Evolutionary conservation across 2,113 vertebrate species (phyloP), one percentile per base, ranked within the genome.

Genomic region (Brienomyrus longianalis): DNA sequence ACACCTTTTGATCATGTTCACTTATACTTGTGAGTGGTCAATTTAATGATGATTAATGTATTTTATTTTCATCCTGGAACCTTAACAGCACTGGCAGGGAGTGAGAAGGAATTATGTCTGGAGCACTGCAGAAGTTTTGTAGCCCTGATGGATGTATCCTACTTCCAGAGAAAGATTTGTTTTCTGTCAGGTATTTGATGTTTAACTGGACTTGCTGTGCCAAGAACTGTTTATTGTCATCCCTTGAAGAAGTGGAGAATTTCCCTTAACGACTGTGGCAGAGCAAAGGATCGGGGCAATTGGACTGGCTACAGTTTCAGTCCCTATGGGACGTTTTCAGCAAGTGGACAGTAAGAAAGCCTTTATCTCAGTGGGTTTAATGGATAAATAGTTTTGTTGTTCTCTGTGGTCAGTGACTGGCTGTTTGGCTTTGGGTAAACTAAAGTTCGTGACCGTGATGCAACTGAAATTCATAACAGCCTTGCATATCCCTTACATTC

Each of bases 141-240:
- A 92, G 94, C 95, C 62, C 93, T 96, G 83, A 94, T 94, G 94
- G 95, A 96, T 21, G 96, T 96, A 96, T 96, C 96, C 95, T 96
- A 77, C 5, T 35, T 51, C 35, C n/a, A 77, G 21, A 89, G 45
- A 89, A n/a, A 70, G 54, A 54, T 19, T 35, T 87, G 31, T 56
- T 52, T 87, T 86, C n/a, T 52, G 51, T 39, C 23, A n/a, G n/a
- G 27, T 39, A 21, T 87, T 23, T 45, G 83, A 87, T 59, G 86
- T 56, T 77, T 51, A n/a, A 43, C 27, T 83, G 50, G 9, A 23
- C 66, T 74, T 83, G 9, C 39, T 19, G 9, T 62, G 52, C 31
- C 35, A 43, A 89, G 21, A 66, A 43, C 4, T 31, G n/a, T 23
- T 45, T 10, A 83, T 2, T 43, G 35, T 39, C 21, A 39, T 74